A percentile compares a stretch with the other conserved stretches of the same genome.
Evolutionary conservation across 2,888 invertebrate species (phyloP).

Genomic region (Polyploca ridens): DNA sequence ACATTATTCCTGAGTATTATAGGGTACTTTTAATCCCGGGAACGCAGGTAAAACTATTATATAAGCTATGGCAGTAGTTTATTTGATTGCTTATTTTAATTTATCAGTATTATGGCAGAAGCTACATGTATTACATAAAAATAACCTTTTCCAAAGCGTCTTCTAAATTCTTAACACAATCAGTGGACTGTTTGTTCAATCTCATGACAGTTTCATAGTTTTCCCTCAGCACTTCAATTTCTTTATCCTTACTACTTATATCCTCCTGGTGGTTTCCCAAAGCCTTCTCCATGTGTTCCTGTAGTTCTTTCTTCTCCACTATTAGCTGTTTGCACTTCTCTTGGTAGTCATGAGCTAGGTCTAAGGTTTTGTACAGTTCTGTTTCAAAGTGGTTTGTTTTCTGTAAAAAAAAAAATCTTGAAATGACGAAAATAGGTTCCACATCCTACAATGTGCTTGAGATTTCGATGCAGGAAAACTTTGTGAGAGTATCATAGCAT

Average conservation of each 20-base stretch:
- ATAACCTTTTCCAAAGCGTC: conserved; percentile 82
- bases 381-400: conserved; percentile 86
- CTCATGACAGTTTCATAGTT: conserved; percentile 77
- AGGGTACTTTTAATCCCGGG: too few relatives aligned
- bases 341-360: conserved; percentile 87
- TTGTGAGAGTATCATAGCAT: too few relatives aligned
- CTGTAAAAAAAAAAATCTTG: conserved; percentile 46
- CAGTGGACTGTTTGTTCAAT: conserved; percentile 84
- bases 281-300: conserved; percentile 66
- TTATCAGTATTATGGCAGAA: too few relatives aligned
- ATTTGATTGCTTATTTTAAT: too few relatives aligned
- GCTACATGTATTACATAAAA: conserved; percentile 12
- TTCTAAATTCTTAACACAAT: conserved; percentile 85
- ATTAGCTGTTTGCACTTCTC: conserved; percentile 85
- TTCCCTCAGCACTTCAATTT: conserved; percentile 75
- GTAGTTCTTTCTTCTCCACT: conserved; percentile 69
- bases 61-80: too few relatives aligned
- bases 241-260: conserved; percentile 61
- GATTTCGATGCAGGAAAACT: too few relatives aligned
- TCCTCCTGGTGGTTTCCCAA: conserved; percentile 50
- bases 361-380: conserved; percentile 89
- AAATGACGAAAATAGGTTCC: too few relatives aligned
- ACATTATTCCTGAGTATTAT: too few relatives aligned
- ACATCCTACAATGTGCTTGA: background rate
- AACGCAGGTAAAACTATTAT: too few relatives aligned